phyloP scores from a whole-genome alignment of 2,888 invertebrate genomes.

The Protonemura montana region DNA sequence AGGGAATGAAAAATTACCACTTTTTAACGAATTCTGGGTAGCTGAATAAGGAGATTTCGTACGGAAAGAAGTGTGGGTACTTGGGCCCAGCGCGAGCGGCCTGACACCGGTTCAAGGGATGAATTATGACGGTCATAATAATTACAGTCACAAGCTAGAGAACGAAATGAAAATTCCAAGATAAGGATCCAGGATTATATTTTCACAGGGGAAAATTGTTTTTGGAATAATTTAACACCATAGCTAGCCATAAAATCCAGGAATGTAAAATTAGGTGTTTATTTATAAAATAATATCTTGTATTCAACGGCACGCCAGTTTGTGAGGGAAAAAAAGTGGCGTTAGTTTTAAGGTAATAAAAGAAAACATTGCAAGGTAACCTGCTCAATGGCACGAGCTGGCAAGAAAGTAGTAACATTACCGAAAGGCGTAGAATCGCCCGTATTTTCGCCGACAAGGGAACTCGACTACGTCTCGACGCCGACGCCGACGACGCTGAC shows the following conservation, averaged over 20 bases:
- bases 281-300: not conserved
- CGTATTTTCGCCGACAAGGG: not conserved
- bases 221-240: conserved; percentile 26
- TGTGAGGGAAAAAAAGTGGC: not conserved
- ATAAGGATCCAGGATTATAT: conserved; percentile 43
- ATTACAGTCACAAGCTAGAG: conserved; percentile 44
- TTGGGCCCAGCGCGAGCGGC: conserved; percentile 21
- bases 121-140: conserved; percentile 47
- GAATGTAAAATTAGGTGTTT: not conserved
- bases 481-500: not conserved
- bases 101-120: conserved; percentile 35
- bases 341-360: conserved; percentile 8
- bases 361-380: conserved; percentile 22
- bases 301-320: not conserved
- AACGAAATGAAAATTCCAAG: conserved; percentile 46
- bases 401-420: not conserved
- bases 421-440: not conserved
- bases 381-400: not conserved
- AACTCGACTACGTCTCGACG: not conserved
- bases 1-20: conserved; percentile 45
- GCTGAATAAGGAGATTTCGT: conserved; percentile 42
- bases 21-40: conserved; percentile 45
- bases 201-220: conserved; percentile 38
- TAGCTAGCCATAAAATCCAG: conserved; percentile 7
- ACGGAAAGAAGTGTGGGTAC: conserved; percentile 44